Evolutionary conservation across 2,113 vertebrate genomes (phyloP).

Genomic region (Lepus europaeus): DNA sequence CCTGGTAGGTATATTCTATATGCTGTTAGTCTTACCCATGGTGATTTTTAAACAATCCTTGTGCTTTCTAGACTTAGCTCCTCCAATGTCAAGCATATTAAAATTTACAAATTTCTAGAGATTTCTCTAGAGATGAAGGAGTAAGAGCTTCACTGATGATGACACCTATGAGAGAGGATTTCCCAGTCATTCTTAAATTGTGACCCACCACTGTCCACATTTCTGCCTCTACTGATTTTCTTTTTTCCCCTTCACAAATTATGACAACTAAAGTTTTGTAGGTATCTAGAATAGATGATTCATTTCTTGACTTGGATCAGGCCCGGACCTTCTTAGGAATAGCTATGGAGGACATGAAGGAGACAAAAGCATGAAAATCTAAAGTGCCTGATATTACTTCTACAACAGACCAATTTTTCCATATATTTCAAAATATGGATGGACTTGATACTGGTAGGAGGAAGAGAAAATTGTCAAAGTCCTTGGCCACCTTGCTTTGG

Average conservation of each 20-base stretch:
- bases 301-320: background rate
- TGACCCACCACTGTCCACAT: background rate
- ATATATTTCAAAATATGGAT: background rate
- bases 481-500: background rate
- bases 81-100: background rate
- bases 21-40: background rate
- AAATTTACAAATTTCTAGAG: constrained; percentile 18
- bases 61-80: background rate
- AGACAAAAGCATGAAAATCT: background rate
- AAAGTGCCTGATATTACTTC: background rate
- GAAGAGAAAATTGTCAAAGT: background rate
- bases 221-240: background rate
- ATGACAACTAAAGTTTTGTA: background rate
- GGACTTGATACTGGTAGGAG: background rate
- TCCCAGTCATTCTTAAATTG: background rate
- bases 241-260: background rate
- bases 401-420: background rate
- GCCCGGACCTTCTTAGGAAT: background rate
- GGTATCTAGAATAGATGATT: background rate
- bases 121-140: background rate
- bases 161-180: background rate
- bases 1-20: background rate
- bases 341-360: background rate
- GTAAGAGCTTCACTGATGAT: background rate
- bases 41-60: background rate